These are phyloP conservation scores for Brachionus plicatilis DNA, from an alignment of 1,140 invertebrate species.

Conservation along the genomic window DNA sequence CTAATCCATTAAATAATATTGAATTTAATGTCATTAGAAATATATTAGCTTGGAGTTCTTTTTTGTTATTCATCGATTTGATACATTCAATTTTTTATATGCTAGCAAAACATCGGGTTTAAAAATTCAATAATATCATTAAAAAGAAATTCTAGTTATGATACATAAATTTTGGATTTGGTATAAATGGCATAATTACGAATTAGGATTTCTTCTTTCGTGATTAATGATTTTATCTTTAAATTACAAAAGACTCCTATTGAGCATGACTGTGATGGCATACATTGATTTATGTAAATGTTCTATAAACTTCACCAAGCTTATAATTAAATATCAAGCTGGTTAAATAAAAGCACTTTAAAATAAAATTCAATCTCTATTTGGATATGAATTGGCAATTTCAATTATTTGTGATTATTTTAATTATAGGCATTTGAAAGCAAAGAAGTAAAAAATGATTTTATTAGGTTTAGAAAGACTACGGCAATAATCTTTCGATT, in stretches of 20 bases:
- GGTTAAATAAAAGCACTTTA: background rate
- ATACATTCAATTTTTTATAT: background rate
- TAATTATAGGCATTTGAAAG: background rate
- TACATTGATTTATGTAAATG: background rate
- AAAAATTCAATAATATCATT: background rate
- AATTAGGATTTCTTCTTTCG: background rate
- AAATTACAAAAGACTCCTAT: background rate
- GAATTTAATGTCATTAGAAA: background rate
- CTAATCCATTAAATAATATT: background rate
- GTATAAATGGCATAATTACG: background rate
- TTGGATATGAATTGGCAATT: background rate
- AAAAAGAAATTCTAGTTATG: background rate
- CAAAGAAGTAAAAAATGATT: background rate
- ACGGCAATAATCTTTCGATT: background rate
- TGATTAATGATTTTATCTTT: background rate
- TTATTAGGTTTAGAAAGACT: background rate
- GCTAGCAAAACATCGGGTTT: background rate
- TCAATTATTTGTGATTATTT: background rate
- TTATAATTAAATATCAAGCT: background rate
- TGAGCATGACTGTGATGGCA: background rate
- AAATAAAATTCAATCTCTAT: background rate
- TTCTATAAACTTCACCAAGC: background rate
- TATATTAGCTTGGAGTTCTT: background rate
- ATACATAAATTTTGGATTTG: background rate
- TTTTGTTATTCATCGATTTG: background rate